Conservation (phyloP, 2,888 invertebrate species). For the Eupithecia subfuscata region DNA sequence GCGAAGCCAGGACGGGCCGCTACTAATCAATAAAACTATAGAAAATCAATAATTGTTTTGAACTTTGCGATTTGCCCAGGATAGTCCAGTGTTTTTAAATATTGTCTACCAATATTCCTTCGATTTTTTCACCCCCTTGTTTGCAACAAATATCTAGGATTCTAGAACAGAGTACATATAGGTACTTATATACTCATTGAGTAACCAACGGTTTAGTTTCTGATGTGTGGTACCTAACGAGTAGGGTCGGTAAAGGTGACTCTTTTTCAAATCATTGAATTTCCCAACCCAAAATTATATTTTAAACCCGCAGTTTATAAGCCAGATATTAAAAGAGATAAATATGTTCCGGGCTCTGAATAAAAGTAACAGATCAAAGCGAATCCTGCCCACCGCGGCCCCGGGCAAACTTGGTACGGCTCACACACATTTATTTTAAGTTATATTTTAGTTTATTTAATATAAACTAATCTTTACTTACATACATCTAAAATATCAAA, state of each 20-base stretch:
- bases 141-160: neutral
- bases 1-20: too few relatives aligned
- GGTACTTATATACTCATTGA: neutral
- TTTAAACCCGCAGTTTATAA: neutral
- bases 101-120: neutral
- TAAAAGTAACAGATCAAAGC: conserved; percentile 36
- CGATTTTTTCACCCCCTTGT: neutral
- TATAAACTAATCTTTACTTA: too few relatives aligned
- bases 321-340: conserved; percentile 9
- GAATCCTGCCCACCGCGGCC: neutral
- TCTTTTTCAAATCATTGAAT: neutral
- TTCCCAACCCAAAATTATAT: neutral
- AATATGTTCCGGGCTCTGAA: conserved; percentile 24
- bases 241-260: neutral
- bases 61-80: neutral
- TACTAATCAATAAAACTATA: too few relatives aligned
- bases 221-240: neutral
- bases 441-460: too few relatives aligned
- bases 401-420: neutral
- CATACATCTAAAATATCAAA: too few relatives aligned
- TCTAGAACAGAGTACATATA: neutral
- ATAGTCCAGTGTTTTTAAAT: neutral
- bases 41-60: too few relatives aligned
- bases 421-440: too few relatives aligned
- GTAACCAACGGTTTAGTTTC: neutral